Base-by-base conservation (phyloP, 1,140 invertebrate genomes). In the Subanguina moxae region DNA sequence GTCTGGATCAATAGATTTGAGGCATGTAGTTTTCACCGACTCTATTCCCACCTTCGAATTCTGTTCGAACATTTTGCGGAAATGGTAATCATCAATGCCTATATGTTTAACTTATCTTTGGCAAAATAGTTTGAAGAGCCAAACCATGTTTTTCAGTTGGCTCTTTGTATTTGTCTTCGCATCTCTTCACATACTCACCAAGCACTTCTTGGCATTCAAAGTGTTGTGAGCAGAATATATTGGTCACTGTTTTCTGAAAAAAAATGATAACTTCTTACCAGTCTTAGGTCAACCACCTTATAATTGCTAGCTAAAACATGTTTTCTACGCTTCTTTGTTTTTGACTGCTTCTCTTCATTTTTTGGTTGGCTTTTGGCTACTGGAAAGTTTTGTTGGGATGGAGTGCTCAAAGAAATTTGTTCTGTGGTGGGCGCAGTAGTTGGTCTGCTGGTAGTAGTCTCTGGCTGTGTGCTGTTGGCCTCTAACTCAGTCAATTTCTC, bases 191-290 rank as follows among this genome's bases (percentile, higher is more conserved):
- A 21, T 61, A 28, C n/a, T 61, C 19, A 28, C 28, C 3, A 8
- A 61, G n/a, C 8, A 61, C 58, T 61, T 61, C 58, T 21, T 19
- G n/a, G 27, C 58, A 61, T 30, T 61, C 58, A 61, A 61, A 61
- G 38, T 61, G 28, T 61, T 61, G 58, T 7, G 28, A 32, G 21
- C 58, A 61, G 58, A 61, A 61, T 21, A 61, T 61, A 30, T 61
- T 30, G 27, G n/a, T 43, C n/a, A 43, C 58, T 61, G 58, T 30
- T 61, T 21, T 32, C 58, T 32, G 27, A 30, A 13, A 61, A 56
- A 3, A 13, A 56, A 56, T 3, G 13, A 23, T 13, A 23, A 23
- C 9, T 56, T 56, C 3, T 56, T 23, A 23, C 21, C 21, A 3
- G 3, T 5, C 3, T 56, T 5, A 28, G 21, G 21, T 56, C 9